These are phyloP conservation scores for Anodontia alba DNA, from an alignment of 2,888 invertebrate genomes.

Conservation along the genomic window DNA sequence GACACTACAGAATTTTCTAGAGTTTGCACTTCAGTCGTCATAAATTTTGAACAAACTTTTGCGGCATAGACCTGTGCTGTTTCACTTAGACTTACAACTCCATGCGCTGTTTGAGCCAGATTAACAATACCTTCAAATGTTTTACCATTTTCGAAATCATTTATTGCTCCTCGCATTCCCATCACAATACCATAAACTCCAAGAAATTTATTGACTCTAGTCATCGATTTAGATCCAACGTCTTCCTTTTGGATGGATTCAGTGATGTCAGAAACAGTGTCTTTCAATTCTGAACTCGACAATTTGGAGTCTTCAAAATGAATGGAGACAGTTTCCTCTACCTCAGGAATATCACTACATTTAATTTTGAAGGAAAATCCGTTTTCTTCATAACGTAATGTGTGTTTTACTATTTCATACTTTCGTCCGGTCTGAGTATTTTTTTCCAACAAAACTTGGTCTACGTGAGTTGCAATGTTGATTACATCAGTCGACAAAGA, in stretches of 20 bases:
- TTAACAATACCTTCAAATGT: conserved; percentile 13
- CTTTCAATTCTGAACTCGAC: too few species aligned
- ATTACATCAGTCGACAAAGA: not conserved
- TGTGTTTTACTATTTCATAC: too few species aligned
- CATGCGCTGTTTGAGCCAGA: not conserved
- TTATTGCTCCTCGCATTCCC: conserved; percentile 15
- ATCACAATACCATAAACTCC: conserved; percentile 24
- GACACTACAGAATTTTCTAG: not conserved
- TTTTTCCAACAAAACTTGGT: too few species aligned
- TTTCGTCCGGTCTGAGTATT: too few species aligned
- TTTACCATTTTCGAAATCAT: conserved; percentile 19
- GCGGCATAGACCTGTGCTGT: not conserved
- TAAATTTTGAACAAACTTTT: not conserved
- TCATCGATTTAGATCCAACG: not conserved
- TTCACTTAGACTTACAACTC: conserved; percentile 2
- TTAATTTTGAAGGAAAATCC: too few species aligned
- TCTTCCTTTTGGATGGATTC: too few species aligned
- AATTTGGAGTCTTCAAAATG: too few species aligned
- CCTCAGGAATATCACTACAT: too few species aligned
- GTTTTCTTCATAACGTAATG: too few species aligned
- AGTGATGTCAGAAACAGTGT: too few species aligned
- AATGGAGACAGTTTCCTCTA: too few species aligned
- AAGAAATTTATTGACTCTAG: not conserved
- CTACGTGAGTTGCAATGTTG: too few species aligned
- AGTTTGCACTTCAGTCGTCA: not conserved